These are phyloP conservation scores for Tenrec ecaudatus DNA, from an alignment of 2,113 vertebrate species.

Conservation along the genomic window DNA sequence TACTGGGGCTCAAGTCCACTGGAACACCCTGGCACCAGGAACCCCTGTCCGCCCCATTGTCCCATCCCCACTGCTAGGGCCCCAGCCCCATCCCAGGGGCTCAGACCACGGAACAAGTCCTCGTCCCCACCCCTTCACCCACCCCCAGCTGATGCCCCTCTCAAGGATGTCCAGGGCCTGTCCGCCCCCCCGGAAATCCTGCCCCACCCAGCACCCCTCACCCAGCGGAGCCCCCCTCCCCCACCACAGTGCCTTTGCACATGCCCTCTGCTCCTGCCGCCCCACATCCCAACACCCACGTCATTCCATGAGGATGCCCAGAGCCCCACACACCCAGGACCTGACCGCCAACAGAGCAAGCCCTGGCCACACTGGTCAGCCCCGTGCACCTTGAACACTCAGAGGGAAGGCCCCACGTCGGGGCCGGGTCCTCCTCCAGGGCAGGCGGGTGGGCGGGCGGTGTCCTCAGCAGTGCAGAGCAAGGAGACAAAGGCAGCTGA, in stretches of 20 bases:
- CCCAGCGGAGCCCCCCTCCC: too few species aligned
- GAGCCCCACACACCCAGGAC: background rate
- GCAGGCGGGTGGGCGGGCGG: too few species aligned
- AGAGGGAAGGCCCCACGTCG: background rate
- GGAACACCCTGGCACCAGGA: too few species aligned
- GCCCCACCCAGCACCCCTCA: too few species aligned
- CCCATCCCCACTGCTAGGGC: background rate
- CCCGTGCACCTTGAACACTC: background rate
- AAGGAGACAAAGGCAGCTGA: conserved; percentile 84
- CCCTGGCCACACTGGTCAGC: background rate
- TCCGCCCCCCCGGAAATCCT: too few species aligned
- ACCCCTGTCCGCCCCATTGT: background rate
- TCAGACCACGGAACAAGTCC: background rate
- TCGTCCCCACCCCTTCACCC: too few species aligned
- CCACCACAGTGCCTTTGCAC: background rate
- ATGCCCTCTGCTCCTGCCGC: fast-evolving
- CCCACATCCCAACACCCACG: too few species aligned
- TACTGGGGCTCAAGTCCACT: background rate
- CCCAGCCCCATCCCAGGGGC: background rate
- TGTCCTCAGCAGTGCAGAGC: background rate
- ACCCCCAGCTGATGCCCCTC: background rate
- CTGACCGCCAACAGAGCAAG: background rate
- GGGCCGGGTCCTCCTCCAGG: too few species aligned
- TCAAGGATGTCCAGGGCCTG: too few species aligned
- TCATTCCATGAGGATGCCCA: too few species aligned